These are phyloP conservation scores for Diprion similis DNA, from an alignment of 1,140 invertebrate species.

Conservation along the genomic window DNA sequence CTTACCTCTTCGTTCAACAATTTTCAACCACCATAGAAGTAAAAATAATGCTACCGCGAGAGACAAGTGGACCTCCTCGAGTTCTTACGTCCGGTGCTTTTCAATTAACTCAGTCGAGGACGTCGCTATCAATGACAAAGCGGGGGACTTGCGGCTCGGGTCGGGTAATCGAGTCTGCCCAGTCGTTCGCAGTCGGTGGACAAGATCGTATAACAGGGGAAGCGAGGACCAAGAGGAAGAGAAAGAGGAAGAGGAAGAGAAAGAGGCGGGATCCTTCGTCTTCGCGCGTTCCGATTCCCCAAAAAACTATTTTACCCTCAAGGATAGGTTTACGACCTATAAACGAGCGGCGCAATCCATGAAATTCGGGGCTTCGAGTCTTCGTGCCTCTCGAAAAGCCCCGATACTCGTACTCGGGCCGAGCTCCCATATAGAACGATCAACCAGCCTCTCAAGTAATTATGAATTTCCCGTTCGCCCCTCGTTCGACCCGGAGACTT, in stretches of 20 bases:
- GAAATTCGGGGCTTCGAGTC: background rate
- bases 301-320: slow-evolving; percentile 11
- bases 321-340: background rate
- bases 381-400: too few species aligned
- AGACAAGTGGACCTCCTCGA: background rate
- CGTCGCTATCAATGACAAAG: slow-evolving; percentile 1
- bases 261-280: background rate
- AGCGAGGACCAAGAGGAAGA: background rate
- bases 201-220: slow-evolving; percentile 15
- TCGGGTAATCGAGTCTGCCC: slow-evolving; percentile 4
- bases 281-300: slow-evolving; percentile 2
- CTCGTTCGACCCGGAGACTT: too few species aligned
- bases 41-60: background rate
- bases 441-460: too few species aligned
- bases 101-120: slow-evolving; percentile 3
- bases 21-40: background rate
- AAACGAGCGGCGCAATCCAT: slow-evolving; percentile 2
- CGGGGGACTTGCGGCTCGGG: background rate
- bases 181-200: slow-evolving; percentile 5
- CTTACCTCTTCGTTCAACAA: too few species aligned
- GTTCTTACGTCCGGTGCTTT: slow-evolving; percentile 7
- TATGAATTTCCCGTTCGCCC: too few species aligned
- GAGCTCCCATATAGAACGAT: too few species aligned
- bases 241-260: too few species aligned
- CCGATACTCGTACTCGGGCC: too few species aligned